A percentile compares a stretch with the other conserved stretches of the same genome.
Conservation (phyloP, 2,113 vertebrate species). For the Larimichthys polyactis region DNA sequence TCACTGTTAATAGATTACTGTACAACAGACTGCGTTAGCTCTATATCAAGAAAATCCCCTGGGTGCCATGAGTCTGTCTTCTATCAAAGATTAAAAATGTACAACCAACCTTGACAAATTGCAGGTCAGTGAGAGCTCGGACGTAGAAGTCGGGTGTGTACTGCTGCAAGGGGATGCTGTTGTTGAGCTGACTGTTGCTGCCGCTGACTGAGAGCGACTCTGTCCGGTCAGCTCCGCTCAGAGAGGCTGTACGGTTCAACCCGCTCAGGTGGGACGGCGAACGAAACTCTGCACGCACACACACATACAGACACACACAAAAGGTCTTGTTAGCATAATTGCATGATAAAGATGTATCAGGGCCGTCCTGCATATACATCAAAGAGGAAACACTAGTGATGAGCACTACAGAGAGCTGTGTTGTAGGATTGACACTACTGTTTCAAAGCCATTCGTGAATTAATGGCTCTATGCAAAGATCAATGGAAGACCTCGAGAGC, state of each 20-base stretch:
- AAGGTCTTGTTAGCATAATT: background rate
- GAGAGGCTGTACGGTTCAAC: conserved; percentile 90
- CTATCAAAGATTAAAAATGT: background rate
- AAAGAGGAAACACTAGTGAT: background rate
- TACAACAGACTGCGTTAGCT: too few species aligned
- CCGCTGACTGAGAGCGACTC: conserved; percentile 84
- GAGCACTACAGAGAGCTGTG: background rate
- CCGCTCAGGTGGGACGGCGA: conserved; percentile 88
- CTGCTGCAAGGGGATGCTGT: conserved; percentile 71
- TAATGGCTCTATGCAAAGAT: conserved; percentile 14
- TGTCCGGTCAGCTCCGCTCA: conserved; percentile 86
- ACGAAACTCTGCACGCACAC: conserved; percentile 85
- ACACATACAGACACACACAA: background rate
- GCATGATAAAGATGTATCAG: background rate
- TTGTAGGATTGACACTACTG: background rate
- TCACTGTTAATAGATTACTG: too few species aligned
- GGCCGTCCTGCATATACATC: background rate
- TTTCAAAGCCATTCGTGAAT: conserved; percentile 15
- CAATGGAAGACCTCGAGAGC: background rate
- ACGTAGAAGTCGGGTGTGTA: conserved; percentile 96
- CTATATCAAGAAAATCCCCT: too few species aligned
- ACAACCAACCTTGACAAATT: conserved; percentile 88
- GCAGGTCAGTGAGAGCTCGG: conserved; percentile 91
- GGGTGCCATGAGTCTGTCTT: background rate
- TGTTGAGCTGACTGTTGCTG: conserved; percentile 91